A percentile compares a stretch with the other conserved stretches of the same genome.
Evolutionary conservation across 2,888 invertebrate genomes (phyloP).

Genomic region (Aphrophora alni): DNA sequence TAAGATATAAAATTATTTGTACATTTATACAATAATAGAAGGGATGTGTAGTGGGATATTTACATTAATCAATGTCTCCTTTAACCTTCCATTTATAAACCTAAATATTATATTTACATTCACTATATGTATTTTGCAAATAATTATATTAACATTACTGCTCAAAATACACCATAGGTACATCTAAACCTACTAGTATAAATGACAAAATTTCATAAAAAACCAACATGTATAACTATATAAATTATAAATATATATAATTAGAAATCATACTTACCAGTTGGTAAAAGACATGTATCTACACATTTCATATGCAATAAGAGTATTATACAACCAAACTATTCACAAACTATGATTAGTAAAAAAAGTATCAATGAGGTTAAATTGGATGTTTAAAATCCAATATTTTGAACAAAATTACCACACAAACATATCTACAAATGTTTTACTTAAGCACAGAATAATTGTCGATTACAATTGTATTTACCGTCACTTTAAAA

Average conservation of each 20-base stretch:
- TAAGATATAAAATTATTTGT: neutral
- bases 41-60: neutral
- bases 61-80: neutral
- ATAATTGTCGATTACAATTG: neutral
- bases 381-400: neutral
- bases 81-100: neutral
- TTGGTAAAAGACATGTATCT: no score
- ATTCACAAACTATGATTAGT: neutral
- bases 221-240: no score
- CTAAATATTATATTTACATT: neutral
- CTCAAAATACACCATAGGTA: no score
- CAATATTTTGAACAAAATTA: no score
- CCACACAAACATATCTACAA: no score
- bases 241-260: no score
- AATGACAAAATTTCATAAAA: no score
- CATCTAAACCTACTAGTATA: no score
- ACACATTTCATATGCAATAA: no score
- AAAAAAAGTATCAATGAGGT: neutral
- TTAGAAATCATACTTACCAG: no score
- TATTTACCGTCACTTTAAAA: neutral
- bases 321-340: no score
- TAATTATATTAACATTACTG: neutral
- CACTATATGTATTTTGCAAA: neutral
- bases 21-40: neutral
- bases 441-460: neutral